These are phyloP conservation scores for Adelges cooleyi DNA, from an alignment of 1,140 invertebrate species.

Conservation along the genomic window DNA sequence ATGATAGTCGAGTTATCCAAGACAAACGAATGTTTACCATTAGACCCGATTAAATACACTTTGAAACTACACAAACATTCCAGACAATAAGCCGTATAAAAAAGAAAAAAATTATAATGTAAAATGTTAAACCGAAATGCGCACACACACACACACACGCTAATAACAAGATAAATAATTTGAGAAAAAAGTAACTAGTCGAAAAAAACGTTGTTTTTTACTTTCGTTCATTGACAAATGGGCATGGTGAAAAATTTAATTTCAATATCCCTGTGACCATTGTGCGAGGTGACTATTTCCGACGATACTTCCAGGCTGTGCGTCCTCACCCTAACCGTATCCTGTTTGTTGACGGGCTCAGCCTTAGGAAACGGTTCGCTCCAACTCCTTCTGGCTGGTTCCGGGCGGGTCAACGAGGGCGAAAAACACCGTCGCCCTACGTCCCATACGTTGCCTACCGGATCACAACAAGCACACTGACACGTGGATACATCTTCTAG, in stretches of 20 bases:
- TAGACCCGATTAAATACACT: no score
- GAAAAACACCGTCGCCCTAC: conserved; percentile 46
- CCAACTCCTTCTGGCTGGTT: conserved; percentile 25
- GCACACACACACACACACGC: neutral
- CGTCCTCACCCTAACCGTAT: conserved; percentile 31
- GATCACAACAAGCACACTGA: conserved; percentile 68
- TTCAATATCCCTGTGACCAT: conserved; percentile 62
- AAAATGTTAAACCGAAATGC: neutral
- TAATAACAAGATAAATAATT: neutral
- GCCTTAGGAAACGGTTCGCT: conserved; percentile 34
- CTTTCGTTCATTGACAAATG: neutral
- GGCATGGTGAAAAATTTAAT: conserved; percentile 56
- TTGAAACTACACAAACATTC: no score
- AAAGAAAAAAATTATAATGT: neutral
- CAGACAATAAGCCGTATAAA: neutral
- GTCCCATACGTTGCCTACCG: conserved; percentile 63
- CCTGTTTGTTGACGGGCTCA: conserved; percentile 30
- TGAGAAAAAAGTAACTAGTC: neutral
- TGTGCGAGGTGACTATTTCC: conserved; percentile 61
- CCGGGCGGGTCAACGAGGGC: conserved; percentile 40
- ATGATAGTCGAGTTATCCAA: no score
- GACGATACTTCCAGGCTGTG: conserved; percentile 49
- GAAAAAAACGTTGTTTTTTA: no score
- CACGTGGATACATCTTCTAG: conserved; percentile 43
- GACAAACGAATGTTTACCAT: no score